Conservation (phyloP, 2,888 invertebrate genomes). For the Urechis unicinctus region DNA sequence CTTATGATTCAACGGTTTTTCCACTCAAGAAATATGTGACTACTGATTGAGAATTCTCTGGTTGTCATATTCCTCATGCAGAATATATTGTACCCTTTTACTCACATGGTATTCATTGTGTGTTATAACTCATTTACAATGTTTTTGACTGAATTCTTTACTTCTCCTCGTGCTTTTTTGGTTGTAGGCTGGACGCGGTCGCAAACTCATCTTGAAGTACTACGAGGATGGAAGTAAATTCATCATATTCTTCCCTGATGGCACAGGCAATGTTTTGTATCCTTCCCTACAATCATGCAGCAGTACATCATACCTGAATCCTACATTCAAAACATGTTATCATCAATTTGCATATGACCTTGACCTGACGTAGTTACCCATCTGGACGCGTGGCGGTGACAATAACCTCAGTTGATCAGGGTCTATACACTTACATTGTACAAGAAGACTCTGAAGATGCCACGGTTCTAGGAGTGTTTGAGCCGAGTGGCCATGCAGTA, state of each 20-base stretch:
- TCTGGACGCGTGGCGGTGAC: constrained; percentile 39
- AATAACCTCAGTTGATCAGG: constrained; percentile 30
- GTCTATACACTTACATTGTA: constrained; percentile 38
- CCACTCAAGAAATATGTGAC: no score
- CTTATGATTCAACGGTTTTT: no score
- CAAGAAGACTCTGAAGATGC: constrained; percentile 27
- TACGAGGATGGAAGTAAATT: constrained; percentile 39
- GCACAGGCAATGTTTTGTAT: constrained; percentile 48
- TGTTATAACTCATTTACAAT: no score
- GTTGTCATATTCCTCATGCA: no score
- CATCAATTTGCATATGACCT: neutral
- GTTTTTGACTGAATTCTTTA: no score
- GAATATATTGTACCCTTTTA: no score
- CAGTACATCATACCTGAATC: no score
- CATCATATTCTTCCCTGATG: constrained; percentile 45
- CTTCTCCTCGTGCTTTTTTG: no score
- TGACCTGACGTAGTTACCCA: constrained; percentile 31
- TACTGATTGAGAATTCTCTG: no score
- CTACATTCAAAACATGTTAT: neutral
- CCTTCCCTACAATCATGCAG: constrained; percentile 23
- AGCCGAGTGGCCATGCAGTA: constrained; percentile 37
- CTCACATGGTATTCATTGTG: no score
- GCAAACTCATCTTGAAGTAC: constrained; percentile 37
- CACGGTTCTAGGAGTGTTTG: constrained; percentile 35
- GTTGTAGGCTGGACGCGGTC: no score